These are phyloP conservation scores for Platyscapa corneri DNA, from an alignment of 1,140 invertebrate genomes.

Conservation along the genomic window DNA sequence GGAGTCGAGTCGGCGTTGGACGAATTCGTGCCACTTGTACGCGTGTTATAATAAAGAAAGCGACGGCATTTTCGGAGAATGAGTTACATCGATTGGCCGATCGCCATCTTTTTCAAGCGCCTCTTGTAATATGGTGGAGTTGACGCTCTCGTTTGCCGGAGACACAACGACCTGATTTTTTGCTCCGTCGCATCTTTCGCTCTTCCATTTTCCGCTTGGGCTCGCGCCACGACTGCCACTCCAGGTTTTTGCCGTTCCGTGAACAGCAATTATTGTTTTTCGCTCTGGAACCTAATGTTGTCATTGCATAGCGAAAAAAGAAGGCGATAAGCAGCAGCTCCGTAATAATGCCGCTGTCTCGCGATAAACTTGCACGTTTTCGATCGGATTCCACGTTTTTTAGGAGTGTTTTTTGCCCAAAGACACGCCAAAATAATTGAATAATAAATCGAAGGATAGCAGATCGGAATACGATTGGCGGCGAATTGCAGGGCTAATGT, in stretches of 20 bases:
- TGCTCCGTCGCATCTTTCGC: neutral
- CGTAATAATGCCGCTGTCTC: too few species aligned
- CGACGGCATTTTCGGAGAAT: neutral
- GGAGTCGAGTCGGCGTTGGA: neutral
- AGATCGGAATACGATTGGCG: too few species aligned
- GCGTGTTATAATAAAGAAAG: neutral
- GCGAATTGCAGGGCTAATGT: too few species aligned
- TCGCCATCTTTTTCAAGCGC: slow-evolving; percentile 33
- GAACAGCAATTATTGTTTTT: neutral
- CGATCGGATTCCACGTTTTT: too few species aligned
- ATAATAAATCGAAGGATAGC: too few species aligned
- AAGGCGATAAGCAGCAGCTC: too few species aligned
- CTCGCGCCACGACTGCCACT: neutral
- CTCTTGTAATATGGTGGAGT: slow-evolving; percentile 26
- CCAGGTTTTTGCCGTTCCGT: neutral
- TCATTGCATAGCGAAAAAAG: too few species aligned
- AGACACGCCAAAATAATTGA: too few species aligned
- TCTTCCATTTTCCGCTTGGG: neutral
- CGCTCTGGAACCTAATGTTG: too few species aligned
- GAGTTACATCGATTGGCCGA: slow-evolving; percentile 26
- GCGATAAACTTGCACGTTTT: too few species aligned
- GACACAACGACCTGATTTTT: slow-evolving; percentile 28
- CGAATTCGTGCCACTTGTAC: neutral
- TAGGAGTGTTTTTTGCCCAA: too few species aligned
- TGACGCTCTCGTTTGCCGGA: neutral